Evolutionary conservation across 2,888 invertebrate species (phyloP), one percentile per base, ranked within the genome.

Genomic region (Cephalotes varians): DNA sequence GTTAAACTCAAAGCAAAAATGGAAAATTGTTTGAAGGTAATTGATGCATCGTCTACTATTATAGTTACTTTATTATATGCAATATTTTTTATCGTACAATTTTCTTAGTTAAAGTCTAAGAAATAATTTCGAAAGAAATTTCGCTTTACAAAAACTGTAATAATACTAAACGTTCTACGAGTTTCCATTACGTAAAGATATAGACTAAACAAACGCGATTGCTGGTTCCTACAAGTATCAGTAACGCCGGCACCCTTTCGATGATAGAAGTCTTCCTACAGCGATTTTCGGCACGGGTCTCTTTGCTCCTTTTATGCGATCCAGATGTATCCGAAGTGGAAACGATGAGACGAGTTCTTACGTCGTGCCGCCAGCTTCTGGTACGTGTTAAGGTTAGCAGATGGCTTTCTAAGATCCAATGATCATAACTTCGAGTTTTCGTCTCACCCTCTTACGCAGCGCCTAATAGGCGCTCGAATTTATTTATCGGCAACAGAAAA

Each of bases 401-500:
- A 85, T 89, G 90, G 84, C 86, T 82, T 87, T 82, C 83, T 71
- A n/a, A 51, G 65, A 47, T 69, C 77, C 89, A 86, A 89, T 89
- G 85, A 87, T 88, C 87, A 83, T 91, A 88, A 91, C 86, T 91
- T 85, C 49, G 74, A 84, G n/a, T 77, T 86, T 86, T 86, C 84
- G 81, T 87, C 85, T 84, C 58, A 18, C 21, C 25, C 40, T 37
- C 74, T 31, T 64, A 84, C 82, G 86, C 84, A 54, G 67, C 34
- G 51, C 85, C 84, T 90, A 90, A 91, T 90, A 89, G 86, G 87
- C 82, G 80, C 84, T 84, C 82, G 77, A 54, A 81, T 85, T 91
- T 92, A 93, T 92, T 93, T 93, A 92, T 93, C 88, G 90, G 79
- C 79, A 92, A 90, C 91, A 90, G 92, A 91, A 87, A 85, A 71